Base-by-base conservation (phyloP, 2,888 invertebrate genomes). In the Odontothrips loti region DNA sequence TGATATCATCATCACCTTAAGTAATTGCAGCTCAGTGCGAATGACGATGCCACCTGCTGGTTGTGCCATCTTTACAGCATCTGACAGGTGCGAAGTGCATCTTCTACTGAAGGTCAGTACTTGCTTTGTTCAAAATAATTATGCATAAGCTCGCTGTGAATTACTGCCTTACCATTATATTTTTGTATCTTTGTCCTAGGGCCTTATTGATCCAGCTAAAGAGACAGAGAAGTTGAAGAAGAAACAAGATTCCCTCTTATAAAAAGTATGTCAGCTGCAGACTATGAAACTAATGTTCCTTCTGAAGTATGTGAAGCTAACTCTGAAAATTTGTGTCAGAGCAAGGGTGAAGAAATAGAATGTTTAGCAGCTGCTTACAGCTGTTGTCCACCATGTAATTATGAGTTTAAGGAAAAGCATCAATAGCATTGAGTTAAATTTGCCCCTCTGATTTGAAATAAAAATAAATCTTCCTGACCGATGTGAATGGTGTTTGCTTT, bases 71-170 rank as follows among this genome's bases (percentile, higher is more conserved):
- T 90, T 96, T 11, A 95, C 97, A 0, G 91, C 97, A 6, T 94
- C 95, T 0, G 95, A 95, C 84, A 95, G 95, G 87, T 95, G 97
- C 86, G 95, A 96, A 88, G 92, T 96, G 43, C 94, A 96, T 89
- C 88, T 98, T 78, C 88, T 96, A 82, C 89, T 98, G 0, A 96
- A 96, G 91, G n/a, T n/a, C n/a, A n/a, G 94, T 93, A 86, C 83
- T 84, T 82, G 63, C 17, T 15, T 29, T 81, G 17, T 81, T 34
- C 9, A 75, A 43, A 27, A 9, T 9, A 47, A 48, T 80, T 20
- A 79, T 27, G 79, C 10, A 78, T 47, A n/a, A 80, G 20, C 82
- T 82, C 47, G 51, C 79, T 11, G 48, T 79, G 27, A 79, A 81
- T 47, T 82, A 34, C 34, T 27, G 58, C 81, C 47, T 15, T 29